Conservation (phyloP, 2,888 invertebrate species). For the Pristionchus fissidentatus region DNA sequence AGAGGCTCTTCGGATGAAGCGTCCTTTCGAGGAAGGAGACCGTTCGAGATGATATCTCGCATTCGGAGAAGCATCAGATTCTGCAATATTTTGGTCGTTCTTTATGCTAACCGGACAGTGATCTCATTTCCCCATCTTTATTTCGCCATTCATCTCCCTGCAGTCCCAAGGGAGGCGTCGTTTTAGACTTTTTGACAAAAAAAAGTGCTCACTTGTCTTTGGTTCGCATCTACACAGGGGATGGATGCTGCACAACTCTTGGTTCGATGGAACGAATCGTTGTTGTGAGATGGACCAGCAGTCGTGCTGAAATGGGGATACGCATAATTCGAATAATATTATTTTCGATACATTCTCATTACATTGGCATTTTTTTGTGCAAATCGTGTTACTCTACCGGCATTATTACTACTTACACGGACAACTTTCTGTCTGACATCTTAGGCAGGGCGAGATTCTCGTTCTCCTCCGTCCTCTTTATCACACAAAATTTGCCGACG, state of each 20-base stretch:
- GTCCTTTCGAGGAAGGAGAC: slow-evolving; percentile 69
- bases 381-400: not conserved
- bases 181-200: not conserved
- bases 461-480: slow-evolving; percentile 64
- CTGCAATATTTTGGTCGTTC: not conserved
- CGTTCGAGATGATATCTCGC: slow-evolving; percentile 84
- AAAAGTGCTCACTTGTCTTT: slow-evolving; percentile 80
- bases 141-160: not conserved
- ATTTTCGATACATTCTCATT: not conserved
- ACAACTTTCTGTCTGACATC: slow-evolving; percentile 55
- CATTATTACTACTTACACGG: slow-evolving; percentile 53
- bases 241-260: slow-evolving; percentile 75
- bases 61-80: slow-evolving; percentile 83
- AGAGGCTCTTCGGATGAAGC: slow-evolving; percentile 22
- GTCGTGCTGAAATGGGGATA: not conserved
- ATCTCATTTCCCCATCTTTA: too few relatives aligned
- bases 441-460: slow-evolving; percentile 60
- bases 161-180: not conserved
- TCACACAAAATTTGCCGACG: slow-evolving; percentile 86
- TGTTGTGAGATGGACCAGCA: not conserved
- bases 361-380: not conserved
- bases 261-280: slow-evolving; percentile 46
- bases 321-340: not conserved
- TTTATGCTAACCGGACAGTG: not conserved
- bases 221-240: slow-evolving; percentile 84